Evolutionary conservation across 2,888 invertebrate species (phyloP).

Genomic region (Bombylius major): DNA sequence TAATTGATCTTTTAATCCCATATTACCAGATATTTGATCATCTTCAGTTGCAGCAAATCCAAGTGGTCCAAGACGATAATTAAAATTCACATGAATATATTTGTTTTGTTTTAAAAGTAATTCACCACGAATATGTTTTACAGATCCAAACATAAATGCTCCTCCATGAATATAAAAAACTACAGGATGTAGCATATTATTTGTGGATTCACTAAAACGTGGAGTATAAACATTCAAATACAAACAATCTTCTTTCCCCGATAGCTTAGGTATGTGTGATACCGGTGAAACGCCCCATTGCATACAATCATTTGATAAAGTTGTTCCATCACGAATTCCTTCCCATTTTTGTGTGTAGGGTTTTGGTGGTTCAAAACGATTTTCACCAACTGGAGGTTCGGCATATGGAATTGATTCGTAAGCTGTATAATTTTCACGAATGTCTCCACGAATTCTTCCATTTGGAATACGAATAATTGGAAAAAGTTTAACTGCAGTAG

Average conservation of each 20-base stretch:
- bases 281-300: conserved; percentile 41
- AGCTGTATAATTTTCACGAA: conserved; percentile 37
- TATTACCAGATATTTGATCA: conserved; percentile 52
- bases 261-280: conserved; percentile 21
- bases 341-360: conserved; percentile 21
- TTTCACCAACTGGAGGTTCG: conserved; percentile 47
- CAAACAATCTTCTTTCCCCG: conserved; percentile 48
- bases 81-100: conserved; percentile 53
- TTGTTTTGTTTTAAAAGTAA: conserved; percentile 47
- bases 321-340: conserved; percentile 40
- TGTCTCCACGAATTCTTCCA: conserved; percentile 24
- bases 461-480: conserved; percentile 18
- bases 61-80: conserved; percentile 58
- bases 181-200: conserved; percentile 43
- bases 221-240: conserved; percentile 52
- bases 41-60: conserved; percentile 68
- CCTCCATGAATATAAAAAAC: conserved; percentile 55
- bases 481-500: too few relatives aligned
- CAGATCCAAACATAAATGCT: conserved; percentile 54
- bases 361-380: conserved; percentile 41
- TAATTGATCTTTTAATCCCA: conserved; percentile 61
- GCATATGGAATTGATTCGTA: conserved; percentile 58
- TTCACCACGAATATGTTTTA: conserved; percentile 41
- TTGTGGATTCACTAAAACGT: conserved; percentile 14
- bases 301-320: conserved; percentile 44